A percentile compares a stretch with the other conserved stretches of the same genome.
Evolutionary conservation across 2,113 vertebrate genomes (phyloP).

Genomic region (Triplophysa tibetana): DNA sequence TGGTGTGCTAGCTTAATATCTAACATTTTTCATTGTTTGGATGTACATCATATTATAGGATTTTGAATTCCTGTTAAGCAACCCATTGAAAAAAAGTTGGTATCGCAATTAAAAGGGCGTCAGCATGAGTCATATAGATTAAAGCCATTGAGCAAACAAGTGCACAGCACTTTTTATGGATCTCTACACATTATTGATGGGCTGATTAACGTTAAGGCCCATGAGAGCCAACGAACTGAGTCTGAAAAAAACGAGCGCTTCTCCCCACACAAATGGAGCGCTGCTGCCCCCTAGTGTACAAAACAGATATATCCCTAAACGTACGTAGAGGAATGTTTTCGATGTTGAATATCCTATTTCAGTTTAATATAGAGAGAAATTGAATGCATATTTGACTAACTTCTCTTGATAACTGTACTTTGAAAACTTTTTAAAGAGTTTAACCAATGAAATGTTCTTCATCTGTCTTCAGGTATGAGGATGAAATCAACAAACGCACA

Average conservation of each 20-base stretch:
- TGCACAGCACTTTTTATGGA: background rate
- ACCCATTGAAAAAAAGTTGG: background rate
- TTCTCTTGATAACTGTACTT: too few species aligned
- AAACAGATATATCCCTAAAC: background rate
- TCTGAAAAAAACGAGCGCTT: background rate
- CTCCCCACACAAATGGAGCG: slow-evolving; percentile 25
- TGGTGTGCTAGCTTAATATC: slow-evolving; percentile 54
- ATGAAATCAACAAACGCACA: slow-evolving; percentile 81
- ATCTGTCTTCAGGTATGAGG: slow-evolving; percentile 73
- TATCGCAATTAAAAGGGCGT: slow-evolving; percentile 8
- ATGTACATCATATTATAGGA: slow-evolving; percentile 58
- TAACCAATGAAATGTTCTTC: slow-evolving; percentile 13
- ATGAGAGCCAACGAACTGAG: background rate
- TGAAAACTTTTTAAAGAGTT: background rate
- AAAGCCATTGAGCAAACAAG: slow-evolving; percentile 2
- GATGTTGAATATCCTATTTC: background rate
- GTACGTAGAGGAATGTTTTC: background rate
- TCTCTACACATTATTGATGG: slow-evolving; percentile 5
- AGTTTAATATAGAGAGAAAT: too few species aligned
- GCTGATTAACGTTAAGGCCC: background rate
- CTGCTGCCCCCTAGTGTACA: slow-evolving; percentile 67
- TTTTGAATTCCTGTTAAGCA: slow-evolving; percentile 41
- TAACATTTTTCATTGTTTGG: slow-evolving; percentile 48
- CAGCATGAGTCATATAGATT: slow-evolving; percentile 15
- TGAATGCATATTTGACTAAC: too few species aligned